phyloP scores from a whole-genome alignment of 1,140 invertebrate genomes.

The Octopus bimaculoides region DNA sequence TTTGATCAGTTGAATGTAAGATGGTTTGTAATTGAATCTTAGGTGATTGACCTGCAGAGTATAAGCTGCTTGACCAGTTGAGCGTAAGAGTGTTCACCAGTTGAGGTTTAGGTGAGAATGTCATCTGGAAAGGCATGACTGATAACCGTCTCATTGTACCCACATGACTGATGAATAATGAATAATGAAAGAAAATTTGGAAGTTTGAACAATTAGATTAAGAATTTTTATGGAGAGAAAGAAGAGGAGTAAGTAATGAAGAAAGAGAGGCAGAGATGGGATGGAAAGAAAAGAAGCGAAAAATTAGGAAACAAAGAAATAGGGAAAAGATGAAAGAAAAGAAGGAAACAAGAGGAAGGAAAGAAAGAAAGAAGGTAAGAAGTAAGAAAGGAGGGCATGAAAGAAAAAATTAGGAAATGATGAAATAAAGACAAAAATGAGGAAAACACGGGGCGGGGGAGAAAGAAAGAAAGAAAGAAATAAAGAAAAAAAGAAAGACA shows the following conservation, averaged over 20 bases:
- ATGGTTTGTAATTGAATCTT: too few species aligned
- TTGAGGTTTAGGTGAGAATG: background rate
- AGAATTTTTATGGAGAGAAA: background rate
- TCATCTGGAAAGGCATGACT: background rate
- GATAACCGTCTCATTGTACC: background rate
- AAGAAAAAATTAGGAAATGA: background rate
- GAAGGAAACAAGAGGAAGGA: background rate
- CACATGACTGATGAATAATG: background rate
- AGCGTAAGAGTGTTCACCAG: background rate
- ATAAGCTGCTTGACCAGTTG: background rate
- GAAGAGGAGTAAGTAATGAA: background rate
- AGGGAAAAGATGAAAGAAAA: background rate
- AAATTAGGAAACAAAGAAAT: background rate
- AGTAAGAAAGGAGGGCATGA: background rate
- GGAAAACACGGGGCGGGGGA: background rate
- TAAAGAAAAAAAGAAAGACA: background rate
- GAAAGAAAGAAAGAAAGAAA: background rate
- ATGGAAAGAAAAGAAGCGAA: background rate
- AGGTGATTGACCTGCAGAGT: background rate
- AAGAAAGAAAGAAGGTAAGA: background rate
- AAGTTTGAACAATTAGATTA: background rate
- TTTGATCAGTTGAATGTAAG: too few species aligned
- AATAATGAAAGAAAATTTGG: background rate
- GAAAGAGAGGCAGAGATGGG: background rate
- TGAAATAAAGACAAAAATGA: background rate